Evolutionary conservation across 2,113 vertebrate genomes (phyloP).

Genomic region (Rhinoderma darwinii): DNA sequence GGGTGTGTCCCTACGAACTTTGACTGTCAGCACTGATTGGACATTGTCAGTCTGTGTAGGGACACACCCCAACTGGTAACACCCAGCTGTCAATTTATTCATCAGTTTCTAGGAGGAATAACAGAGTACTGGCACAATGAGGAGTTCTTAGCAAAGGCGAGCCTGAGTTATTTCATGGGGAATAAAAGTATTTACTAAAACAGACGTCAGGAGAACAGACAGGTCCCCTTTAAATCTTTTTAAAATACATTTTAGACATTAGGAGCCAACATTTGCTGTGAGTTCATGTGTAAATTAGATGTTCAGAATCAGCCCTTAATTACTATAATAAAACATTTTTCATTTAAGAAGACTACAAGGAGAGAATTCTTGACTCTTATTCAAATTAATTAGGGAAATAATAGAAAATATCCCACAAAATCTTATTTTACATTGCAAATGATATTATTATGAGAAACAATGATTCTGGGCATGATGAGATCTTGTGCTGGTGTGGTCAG

Average conservation of each 20-base stretch:
- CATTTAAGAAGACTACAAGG: slow-evolving; percentile 20
- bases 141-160: too few relatives aligned
- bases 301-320: slow-evolving; percentile 19
- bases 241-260: not conserved
- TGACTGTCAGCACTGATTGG: too few relatives aligned
- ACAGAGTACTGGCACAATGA: too few relatives aligned
- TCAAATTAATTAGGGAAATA: slow-evolving; percentile 45
- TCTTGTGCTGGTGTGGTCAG: not conserved
- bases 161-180: too few relatives aligned
- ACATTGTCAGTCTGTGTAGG: too few relatives aligned
- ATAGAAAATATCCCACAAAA: slow-evolving; percentile 12
- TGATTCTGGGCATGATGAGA: not conserved
- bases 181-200: too few relatives aligned
- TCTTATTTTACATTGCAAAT: slow-evolving; percentile 21
- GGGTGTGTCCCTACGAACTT: too few relatives aligned
- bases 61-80: too few relatives aligned
- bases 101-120: too few relatives aligned
- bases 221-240: not conserved
- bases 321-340: slow-evolving; percentile 42
- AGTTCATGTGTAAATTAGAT: slow-evolving; percentile 35
- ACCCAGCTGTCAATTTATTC: too few relatives aligned
- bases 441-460: slow-evolving; percentile 1
- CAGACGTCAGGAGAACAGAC: too few relatives aligned
- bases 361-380: slow-evolving; percentile 21
- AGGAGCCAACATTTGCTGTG: not conserved